Conservation (phyloP, 2,888 invertebrate species). For the Byasa hedistus region DNA sequence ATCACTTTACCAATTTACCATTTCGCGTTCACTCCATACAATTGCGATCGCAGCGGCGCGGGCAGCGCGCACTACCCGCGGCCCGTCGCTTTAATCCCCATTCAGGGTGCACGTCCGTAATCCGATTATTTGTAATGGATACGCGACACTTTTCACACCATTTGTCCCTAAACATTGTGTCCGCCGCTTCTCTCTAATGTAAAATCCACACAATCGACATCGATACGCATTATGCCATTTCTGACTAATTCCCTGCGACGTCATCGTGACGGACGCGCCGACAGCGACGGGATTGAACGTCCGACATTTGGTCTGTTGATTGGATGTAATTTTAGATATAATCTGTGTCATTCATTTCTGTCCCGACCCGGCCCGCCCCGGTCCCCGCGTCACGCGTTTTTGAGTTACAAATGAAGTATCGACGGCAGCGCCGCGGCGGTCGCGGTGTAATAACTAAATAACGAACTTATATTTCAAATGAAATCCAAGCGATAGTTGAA, state of each 20-base stretch:
- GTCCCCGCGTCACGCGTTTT: too few relatives aligned
- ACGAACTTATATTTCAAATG: too few relatives aligned
- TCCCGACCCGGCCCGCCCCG: too few relatives aligned
- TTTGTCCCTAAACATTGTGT: conserved; percentile 46
- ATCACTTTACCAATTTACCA: too few relatives aligned
- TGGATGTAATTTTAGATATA: neutral
- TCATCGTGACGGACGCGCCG: conserved; percentile 23
- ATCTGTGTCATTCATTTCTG: neutral
- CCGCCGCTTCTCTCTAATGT: conserved; percentile 36
- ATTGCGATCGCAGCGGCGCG: too few relatives aligned
- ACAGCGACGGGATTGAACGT: conserved; percentile 15
- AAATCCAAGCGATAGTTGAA: too few relatives aligned
- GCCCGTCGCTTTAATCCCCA: conserved; percentile 46
- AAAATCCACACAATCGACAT: conserved; percentile 43
- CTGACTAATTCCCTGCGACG: conserved; percentile 42
- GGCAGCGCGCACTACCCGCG: too few relatives aligned
- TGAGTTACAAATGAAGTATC: too few relatives aligned
- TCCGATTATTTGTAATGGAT: conserved; percentile 73
- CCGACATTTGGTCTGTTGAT: neutral
- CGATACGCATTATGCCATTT: conserved; percentile 50
- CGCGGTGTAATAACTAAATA: too few relatives aligned
- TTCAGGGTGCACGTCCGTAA: conserved; percentile 63
- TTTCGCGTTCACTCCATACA: too few relatives aligned
- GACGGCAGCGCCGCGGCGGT: too few relatives aligned
- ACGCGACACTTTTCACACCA: conserved; percentile 59